These are phyloP conservation scores for Congeria kusceri DNA, from an alignment of 2,888 invertebrate genomes.

Conservation along the genomic window DNA sequence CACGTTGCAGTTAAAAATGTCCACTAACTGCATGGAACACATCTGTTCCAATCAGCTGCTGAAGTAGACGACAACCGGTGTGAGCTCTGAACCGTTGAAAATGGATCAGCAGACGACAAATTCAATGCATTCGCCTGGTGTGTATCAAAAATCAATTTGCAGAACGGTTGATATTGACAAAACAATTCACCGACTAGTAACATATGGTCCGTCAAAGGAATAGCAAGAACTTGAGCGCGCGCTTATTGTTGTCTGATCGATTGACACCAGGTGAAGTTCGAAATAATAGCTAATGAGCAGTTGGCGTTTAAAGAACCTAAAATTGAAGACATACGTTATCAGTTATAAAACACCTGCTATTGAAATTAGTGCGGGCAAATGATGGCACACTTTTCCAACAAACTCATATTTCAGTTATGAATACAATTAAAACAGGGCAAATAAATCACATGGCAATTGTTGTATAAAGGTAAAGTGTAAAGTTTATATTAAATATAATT, in stretches of 20 bases:
- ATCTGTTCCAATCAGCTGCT: constrained; percentile 11
- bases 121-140: constrained; percentile 6
- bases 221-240: constrained; percentile 20
- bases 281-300: constrained; percentile 19
- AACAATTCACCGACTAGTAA: constrained; percentile 32
- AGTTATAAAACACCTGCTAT: not conserved
- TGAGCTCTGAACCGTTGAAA: not conserved
- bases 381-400: no score
- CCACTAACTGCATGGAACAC: not conserved
- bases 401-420: no score
- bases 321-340: not conserved
- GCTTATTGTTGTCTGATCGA: constrained; percentile 38
- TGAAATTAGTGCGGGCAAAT: no score
- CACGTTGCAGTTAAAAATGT: no score
- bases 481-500: no score
- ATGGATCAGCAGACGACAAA: not conserved
- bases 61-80: not conserved
- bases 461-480: no score
- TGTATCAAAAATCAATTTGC: constrained; percentile 30
- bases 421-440: no score
- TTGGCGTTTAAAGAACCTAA: not conserved
- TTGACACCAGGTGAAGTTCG: constrained; percentile 42
- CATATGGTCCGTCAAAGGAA: constrained; percentile 38
- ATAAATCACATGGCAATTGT: no score
- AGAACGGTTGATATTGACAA: constrained; percentile 25